Percentiles rank a stretch among this genome's conserved stretches.
Evolutionary conservation across 2,797 vertebrate genomes (phyloP).

Genomic region (Vultur gryphus): DNA sequence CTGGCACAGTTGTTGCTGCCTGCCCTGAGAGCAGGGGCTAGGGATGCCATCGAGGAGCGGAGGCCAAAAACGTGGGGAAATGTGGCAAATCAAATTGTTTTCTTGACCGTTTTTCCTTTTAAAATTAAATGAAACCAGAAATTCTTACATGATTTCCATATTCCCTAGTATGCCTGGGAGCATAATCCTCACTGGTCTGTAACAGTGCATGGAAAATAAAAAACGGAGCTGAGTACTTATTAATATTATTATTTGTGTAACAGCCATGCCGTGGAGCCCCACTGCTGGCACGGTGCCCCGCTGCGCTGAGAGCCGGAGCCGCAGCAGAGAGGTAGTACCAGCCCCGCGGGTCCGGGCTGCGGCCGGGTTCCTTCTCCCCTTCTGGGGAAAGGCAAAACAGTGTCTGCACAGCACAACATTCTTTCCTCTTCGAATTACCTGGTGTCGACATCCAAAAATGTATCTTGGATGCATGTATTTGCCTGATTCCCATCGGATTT

Average conservation of each 20-base stretch:
- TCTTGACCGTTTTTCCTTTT: background rate
- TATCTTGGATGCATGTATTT: background rate
- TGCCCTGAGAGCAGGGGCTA: background rate
- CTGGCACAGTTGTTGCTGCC: background rate
- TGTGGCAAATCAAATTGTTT: background rate
- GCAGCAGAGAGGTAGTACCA: background rate
- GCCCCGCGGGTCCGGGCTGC: rapidly evolving
- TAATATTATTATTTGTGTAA: background rate
- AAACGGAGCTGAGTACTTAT: background rate
- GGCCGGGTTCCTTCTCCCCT: background rate
- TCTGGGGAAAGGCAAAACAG: background rate
- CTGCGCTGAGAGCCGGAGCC: rapidly evolving
- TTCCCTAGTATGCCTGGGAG: background rate
- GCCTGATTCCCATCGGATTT: rapidly evolving
- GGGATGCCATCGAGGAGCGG: background rate
- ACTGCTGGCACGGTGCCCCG: rapidly evolving
- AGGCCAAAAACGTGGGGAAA: background rate
- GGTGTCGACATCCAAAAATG: rapidly evolving
- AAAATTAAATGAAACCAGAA: slow-evolving; percentile 38
- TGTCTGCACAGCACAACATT: background rate
- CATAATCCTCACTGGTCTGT: background rate
- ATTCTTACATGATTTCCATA: background rate
- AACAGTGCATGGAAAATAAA: background rate
- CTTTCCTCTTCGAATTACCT: background rate
- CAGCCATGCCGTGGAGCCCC: rapidly evolving